Percentiles rank a stretch among this genome's conserved stretches.
Conservation (phyloP, 2,797 vertebrate genomes). For the Gambusia yucatana region DNA sequence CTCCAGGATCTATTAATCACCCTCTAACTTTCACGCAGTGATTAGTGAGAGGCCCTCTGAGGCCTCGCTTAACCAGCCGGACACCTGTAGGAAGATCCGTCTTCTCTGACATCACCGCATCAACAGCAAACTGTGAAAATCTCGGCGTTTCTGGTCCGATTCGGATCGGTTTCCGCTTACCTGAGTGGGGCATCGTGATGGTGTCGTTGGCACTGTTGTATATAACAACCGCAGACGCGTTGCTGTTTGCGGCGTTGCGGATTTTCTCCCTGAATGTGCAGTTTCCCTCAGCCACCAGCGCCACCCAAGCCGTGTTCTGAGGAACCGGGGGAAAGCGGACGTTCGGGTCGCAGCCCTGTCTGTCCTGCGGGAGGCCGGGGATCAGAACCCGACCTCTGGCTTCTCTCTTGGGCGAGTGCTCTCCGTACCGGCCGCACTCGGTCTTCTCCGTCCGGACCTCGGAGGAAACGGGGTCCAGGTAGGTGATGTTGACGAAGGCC, state of each 20-base stretch:
- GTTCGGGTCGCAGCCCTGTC: conserved; percentile 88
- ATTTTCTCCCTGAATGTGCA: conserved; percentile 93
- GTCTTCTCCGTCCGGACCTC: conserved; percentile 89
- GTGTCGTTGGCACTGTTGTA: conserved; percentile 94
- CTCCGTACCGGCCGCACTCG: conserved; percentile 96
- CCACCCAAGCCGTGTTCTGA: conserved; percentile 86
- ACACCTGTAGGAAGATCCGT: conserved; percentile 14
- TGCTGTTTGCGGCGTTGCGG: conserved; percentile 86
- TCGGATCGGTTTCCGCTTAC: conserved; percentile 73
- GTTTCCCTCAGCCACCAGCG: conserved; percentile 91
- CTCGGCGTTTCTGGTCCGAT: not conserved
- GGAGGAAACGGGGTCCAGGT: conserved; percentile 85
- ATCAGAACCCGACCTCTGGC: conserved; percentile 88
- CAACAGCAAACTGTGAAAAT: too few relatives aligned
- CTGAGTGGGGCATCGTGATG: conserved; percentile 93
- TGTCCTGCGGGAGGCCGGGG: conserved; percentile 82
- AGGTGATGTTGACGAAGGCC: conserved; percentile 96
- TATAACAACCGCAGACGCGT: conserved; percentile 94
- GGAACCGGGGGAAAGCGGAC: conserved; percentile 83
- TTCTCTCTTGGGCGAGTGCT: conserved; percentile 94
- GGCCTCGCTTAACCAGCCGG: conserved; percentile 9
- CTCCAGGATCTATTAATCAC: conserved; percentile 9
- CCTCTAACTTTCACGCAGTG: not conserved
- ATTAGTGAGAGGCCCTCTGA: not conserved
- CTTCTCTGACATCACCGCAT: not conserved